Evolutionary conservation across 2,113 vertebrate genomes (phyloP).

Genomic region (Emydura subglobosa): DNA sequence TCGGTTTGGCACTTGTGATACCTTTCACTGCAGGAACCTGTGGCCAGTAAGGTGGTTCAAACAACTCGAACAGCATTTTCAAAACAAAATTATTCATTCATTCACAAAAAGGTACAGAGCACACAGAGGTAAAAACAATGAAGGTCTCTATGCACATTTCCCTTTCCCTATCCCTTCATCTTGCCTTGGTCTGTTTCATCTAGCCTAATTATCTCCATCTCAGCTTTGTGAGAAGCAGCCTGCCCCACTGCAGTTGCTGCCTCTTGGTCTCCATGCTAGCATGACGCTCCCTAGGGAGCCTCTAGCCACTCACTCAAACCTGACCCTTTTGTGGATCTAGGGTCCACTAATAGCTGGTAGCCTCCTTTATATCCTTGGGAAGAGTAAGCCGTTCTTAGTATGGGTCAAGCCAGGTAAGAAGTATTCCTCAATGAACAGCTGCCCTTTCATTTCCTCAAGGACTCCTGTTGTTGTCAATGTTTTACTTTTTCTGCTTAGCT

Average conservation of each 20-base stretch:
- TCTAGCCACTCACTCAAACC: neutral
- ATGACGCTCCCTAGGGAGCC: neutral
- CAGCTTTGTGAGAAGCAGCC: neutral
- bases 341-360: neutral
- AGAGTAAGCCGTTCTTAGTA: neutral
- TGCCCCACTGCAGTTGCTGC: neutral
- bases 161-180: neutral
- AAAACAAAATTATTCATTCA: neutral
- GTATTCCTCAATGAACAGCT: neutral
- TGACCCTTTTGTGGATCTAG: neutral
- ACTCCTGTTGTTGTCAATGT: neutral
- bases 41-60: neutral
- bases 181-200: neutral
- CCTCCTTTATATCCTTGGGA: neutral
- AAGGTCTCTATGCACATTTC: neutral
- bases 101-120: neutral
- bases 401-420: neutral
- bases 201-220: neutral
- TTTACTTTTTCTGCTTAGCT: neutral
- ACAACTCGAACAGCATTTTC: neutral
- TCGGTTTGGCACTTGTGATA: neutral
- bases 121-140: neutral
- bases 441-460: neutral
- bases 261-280: neutral
- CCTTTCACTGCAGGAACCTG: too few species aligned